Evolutionary conservation across 2,113 vertebrate genomes (phyloP).

Genomic region (Ophiodon elongatus): DNA sequence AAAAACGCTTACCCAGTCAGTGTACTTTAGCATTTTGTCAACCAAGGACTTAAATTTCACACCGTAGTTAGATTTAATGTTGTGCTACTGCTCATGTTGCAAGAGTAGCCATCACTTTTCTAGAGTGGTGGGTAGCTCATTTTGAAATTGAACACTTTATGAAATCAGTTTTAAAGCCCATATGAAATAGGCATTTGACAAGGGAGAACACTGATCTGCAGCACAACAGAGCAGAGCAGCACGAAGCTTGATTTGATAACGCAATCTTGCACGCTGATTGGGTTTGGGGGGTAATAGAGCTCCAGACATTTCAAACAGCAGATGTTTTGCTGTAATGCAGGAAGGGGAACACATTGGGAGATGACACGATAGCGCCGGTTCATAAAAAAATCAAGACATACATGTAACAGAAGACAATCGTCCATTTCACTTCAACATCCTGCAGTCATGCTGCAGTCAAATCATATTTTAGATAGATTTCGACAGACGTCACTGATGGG

Average conservation of each 20-base stretch:
- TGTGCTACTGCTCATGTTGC: constrained; percentile 21
- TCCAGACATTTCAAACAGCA: constrained; percentile 73
- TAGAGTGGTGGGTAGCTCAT: constrained; percentile 50
- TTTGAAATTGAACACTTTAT: constrained; percentile 66
- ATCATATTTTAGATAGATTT: constrained; percentile 52
- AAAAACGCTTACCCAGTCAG: constrained; percentile 2
- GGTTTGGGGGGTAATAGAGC: constrained; percentile 74
- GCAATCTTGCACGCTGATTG: constrained; percentile 76
- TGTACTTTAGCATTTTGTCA: constrained; percentile 21
- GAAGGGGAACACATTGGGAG: constrained; percentile 58
- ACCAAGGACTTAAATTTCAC: constrained; percentile 35
- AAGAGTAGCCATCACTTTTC: constrained; percentile 34
- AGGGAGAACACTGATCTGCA: constrained; percentile 55
- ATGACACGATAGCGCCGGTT: constrained; percentile 63
- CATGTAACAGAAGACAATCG: constrained; percentile 46
- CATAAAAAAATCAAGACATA: constrained; percentile 28
- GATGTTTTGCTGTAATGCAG: constrained; percentile 75
- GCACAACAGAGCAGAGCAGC: constrained; percentile 50
- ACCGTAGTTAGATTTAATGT: constrained; percentile 20
- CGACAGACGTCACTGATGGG: constrained; percentile 46
- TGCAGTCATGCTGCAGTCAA: constrained; percentile 40
- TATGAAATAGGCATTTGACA: constrained; percentile 64
- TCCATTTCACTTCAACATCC: constrained; percentile 49
- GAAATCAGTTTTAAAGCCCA: constrained; percentile 67
- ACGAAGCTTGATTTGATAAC: constrained; percentile 72